A percentile compares a stretch with the other conserved stretches of the same genome.
Evolutionary conservation across 2,113 vertebrate genomes (phyloP).

Genomic region (Erythrocercus mccallii): DNA sequence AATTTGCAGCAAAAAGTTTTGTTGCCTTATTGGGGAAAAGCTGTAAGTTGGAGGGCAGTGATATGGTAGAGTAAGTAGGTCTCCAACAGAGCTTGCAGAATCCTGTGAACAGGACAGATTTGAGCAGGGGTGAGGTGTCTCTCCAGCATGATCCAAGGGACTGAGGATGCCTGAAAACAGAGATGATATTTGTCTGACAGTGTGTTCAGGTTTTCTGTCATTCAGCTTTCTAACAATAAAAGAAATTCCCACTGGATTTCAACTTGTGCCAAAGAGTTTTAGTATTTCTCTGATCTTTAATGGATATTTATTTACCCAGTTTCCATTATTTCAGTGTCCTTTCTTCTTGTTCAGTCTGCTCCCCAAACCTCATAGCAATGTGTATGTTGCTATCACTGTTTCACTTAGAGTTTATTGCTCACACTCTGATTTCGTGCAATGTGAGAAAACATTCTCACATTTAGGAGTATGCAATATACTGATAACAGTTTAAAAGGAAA

Average conservation of each 20-base stretch:
- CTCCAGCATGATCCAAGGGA: not conserved
- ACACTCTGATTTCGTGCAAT: not conserved
- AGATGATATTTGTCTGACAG: not conserved
- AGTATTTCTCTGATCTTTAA: not conserved
- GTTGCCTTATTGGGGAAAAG: not conserved
- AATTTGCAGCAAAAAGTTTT: not conserved
- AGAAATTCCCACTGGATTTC: not conserved
- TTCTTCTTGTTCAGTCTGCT: not conserved
- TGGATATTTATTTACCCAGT: not conserved
- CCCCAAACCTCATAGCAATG: not conserved
- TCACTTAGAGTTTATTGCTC: not conserved
- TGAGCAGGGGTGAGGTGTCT: not conserved
- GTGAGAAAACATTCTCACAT: not conserved
- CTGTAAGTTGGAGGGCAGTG: not conserved
- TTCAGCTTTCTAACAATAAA: not conserved
- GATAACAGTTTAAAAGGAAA: conserved; percentile 57
- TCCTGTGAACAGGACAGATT: not conserved
- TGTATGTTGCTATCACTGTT: not conserved
- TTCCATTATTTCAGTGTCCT: not conserved
- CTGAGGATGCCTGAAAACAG: not conserved
- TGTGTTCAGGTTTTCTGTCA: not conserved
- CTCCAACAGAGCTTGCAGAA: not conserved
- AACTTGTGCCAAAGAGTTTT: not conserved
- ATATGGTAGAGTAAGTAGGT: not conserved
- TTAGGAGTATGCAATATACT: not conserved